phyloP scores from a whole-genome alignment of 2,113 vertebrate genomes.

The Empidonax alnorum region DNA sequence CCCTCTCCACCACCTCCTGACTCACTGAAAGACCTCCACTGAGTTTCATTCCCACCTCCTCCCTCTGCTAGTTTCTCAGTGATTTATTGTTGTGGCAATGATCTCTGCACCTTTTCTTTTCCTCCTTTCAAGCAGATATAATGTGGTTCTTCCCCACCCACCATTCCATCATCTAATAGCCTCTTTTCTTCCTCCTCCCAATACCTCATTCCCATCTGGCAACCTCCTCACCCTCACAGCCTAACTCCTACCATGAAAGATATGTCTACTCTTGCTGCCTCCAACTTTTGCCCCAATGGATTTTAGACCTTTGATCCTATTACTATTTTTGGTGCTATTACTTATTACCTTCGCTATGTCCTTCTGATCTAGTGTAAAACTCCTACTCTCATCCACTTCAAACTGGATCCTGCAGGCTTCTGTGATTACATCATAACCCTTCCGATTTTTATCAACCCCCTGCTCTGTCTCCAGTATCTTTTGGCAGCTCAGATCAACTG shows the following conservation, averaged over 20 bases:
- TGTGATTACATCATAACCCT: background rate
- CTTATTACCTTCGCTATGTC: background rate
- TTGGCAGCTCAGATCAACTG: background rate
- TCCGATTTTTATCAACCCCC: background rate
- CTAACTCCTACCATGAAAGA: background rate
- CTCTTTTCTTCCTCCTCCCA: background rate
- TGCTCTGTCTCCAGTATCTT: background rate
- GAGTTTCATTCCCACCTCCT: background rate
- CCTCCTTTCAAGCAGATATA: constrained; percentile 13
- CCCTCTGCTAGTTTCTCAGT: background rate
- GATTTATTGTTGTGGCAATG: background rate
- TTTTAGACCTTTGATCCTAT: background rate
- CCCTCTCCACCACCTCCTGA: background rate
- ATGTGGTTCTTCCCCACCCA: background rate
- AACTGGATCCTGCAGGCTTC: background rate
- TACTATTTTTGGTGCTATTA: background rate
- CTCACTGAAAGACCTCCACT: background rate
- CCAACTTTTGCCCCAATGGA: background rate
- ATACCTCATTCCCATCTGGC: background rate
- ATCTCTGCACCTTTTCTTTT: background rate
- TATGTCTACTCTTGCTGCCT: background rate
- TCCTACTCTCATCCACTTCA: background rate
- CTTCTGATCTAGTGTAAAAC: background rate
- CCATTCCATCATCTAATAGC: background rate
- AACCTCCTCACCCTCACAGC: background rate